These are phyloP conservation scores for Tholera decimalis DNA, from an alignment of 2,888 invertebrate genomes.

Conservation along the genomic window DNA sequence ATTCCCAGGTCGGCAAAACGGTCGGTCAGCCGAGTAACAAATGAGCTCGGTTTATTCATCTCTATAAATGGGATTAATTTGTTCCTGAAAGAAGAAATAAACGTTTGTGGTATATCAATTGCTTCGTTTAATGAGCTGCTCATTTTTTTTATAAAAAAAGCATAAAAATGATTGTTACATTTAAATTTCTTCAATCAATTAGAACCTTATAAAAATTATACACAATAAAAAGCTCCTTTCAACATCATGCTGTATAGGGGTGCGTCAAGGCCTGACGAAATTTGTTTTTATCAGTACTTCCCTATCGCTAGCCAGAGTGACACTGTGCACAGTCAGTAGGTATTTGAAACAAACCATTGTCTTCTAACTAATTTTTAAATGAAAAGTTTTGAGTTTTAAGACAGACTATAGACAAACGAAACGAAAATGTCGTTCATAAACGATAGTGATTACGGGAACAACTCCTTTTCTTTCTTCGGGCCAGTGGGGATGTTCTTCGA, in stretches of 20 bases:
- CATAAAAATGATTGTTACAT: background rate
- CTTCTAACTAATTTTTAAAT: constrained; percentile 8
- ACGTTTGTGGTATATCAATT: constrained; percentile 26
- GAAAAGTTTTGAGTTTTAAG: background rate
- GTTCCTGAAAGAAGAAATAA: constrained; percentile 36
- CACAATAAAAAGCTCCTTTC: constrained; percentile 10
- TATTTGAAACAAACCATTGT: constrained; percentile 12
- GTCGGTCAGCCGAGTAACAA: constrained; percentile 46
- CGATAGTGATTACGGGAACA: constrained; percentile 73
- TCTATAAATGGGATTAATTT: constrained; percentile 44
- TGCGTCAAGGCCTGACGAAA: constrained; percentile 63
- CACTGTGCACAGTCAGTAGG: constrained; percentile 50
- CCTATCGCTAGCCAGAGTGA: constrained; percentile 66
- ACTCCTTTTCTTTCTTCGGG: constrained; percentile 80
- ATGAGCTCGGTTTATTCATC: constrained; percentile 52
- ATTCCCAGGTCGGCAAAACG: constrained; percentile 44
- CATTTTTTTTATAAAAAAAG: background rate
- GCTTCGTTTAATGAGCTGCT: constrained; percentile 3
- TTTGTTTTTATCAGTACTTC: constrained; percentile 70
- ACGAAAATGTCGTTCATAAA: constrained; percentile 59
- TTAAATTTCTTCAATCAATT: constrained; percentile 7
- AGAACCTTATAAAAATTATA: background rate
- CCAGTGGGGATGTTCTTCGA: constrained; percentile 81
- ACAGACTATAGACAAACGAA: background rate
- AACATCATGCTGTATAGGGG: constrained; percentile 70